Base-by-base conservation (phyloP, 2,797 vertebrate genomes). In the Falco concolor region DNA sequence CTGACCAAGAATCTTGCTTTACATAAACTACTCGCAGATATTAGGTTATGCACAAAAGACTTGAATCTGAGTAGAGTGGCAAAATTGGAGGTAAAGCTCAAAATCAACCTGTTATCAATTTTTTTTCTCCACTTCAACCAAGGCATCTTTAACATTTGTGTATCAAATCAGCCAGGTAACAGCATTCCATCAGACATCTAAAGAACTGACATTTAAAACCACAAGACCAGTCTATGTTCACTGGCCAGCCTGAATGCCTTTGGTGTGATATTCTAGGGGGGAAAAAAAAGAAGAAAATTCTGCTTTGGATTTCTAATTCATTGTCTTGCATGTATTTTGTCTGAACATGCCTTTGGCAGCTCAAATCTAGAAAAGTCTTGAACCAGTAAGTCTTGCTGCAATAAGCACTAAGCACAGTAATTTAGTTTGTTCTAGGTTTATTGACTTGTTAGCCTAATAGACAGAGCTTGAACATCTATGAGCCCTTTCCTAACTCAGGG, bases 381-480 rank as follows among this genome's bases (percentile, higher is more conserved):
- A 36, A 61, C 40, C 22, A n/a, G 11, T 82, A 92, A 92, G 42
- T 72, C 82, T 50, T 95, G 27, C 34, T 95, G 44, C 52, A 90
- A 67, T 73, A 90, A 95, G n/a, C 56, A 76, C 36, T 67, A 85
- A 95, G 75, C 12, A 28, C 63, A 69, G 34, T 63, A 95, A 84
- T 54, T 45, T 67, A 52, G 38, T 80, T 84, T 44, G 47, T 72
- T 93, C 50, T 24, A 88, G 38, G 79, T 90, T 96, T 93, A 93
- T n/a, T 59, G 57, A 96, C 85, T 87, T 74, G 79, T 91, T 96
- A 90, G 49, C 50, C 27, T 87, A 61, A 73, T 22, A 88, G 47
- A 60, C 13, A 52, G 15, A 27, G 16, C 82, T 42, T 95, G 34
- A 93, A 92, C 95, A 97, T 77, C 84, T 95, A 65, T 73, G 25